A percentile compares a stretch with the other conserved stretches of the same genome.
phyloP scores from a whole-genome alignment of 2,797 vertebrate genomes.

The Clarias pachynema region DNA sequence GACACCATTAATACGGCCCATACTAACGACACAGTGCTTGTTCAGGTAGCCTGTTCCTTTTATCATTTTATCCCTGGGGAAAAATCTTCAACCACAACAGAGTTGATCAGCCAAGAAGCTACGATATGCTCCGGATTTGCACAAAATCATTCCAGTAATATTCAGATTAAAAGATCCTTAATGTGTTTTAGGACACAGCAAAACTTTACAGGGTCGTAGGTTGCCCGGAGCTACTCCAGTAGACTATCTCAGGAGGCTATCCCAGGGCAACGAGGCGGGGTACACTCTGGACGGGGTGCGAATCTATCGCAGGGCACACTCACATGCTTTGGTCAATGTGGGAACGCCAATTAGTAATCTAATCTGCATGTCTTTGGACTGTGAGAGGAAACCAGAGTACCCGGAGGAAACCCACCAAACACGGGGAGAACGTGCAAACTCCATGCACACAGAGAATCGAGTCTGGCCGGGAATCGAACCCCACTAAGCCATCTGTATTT shows the following conservation, averaged over 20 bases:
- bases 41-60: neutral
- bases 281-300: no score
- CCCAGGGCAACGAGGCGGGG: no score
- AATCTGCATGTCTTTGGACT: no score
- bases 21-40: neutral
- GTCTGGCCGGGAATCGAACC: no score
- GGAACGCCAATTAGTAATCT: no score
- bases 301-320: no score
- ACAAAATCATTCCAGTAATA: neutral
- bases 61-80: neutral
- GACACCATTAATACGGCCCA: neutral
- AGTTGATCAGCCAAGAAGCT: neutral
- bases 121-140: neutral
- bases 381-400: no score
- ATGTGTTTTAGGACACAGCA: neutral
- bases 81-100: neutral
- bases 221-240: no score
- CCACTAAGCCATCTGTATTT: neutral
- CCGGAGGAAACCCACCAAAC: neutral
- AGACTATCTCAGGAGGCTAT: no score
- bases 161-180: neutral
- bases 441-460: no score
- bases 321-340: no score
- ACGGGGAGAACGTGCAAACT: neutral
- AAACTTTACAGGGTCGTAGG: neutral